Conservation (phyloP, 1,140 invertebrate genomes). For the Drosophila mayri region DNA sequence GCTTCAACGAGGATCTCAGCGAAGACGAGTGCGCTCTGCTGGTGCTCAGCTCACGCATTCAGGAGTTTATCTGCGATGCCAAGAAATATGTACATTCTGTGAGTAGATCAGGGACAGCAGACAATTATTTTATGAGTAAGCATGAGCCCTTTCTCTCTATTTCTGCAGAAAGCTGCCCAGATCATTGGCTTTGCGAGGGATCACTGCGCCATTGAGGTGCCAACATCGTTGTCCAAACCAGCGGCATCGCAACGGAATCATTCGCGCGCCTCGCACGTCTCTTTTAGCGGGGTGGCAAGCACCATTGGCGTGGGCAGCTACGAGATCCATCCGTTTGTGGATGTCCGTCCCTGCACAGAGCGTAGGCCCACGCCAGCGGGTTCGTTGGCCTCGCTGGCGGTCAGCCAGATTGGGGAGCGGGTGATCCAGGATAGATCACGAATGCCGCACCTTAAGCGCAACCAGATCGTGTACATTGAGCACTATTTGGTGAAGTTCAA, state of each 20-base stretch:
- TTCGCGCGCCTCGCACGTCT: slow-evolving; percentile 68
- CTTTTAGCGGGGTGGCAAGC: slow-evolving; percentile 64
- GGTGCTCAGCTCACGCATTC: slow-evolving; percentile 49
- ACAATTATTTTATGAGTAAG: background rate
- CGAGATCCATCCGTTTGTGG: slow-evolving; percentile 78
- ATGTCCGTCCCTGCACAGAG: slow-evolving; percentile 59
- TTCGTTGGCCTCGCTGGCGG: slow-evolving; percentile 70
- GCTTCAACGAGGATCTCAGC: slow-evolving; percentile 68
- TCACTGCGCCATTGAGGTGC: slow-evolving; percentile 58
- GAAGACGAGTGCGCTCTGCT: slow-evolving; percentile 56
- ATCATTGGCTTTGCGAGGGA: slow-evolving; percentile 66
- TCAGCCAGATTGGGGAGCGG: slow-evolving; percentile 64
- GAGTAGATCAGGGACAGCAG: slow-evolving; percentile 23
- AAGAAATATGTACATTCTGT: slow-evolving; percentile 77
- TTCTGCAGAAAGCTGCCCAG: slow-evolving; percentile 65
- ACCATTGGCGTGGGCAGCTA: slow-evolving; percentile 79
- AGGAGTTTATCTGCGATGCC: slow-evolving; percentile 73
- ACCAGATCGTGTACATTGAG: slow-evolving; percentile 76
- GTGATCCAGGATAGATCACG: slow-evolving; percentile 53
- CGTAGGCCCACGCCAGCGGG: slow-evolving; percentile 75
- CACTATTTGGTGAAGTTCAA: slow-evolving; percentile 82
- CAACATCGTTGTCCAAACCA: slow-evolving; percentile 15
- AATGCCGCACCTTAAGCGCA: slow-evolving; percentile 62
- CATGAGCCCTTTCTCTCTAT: background rate
- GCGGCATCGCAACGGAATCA: slow-evolving; percentile 26